Percentiles rank a stretch among this genome's conserved stretches.
Evolutionary conservation across 2,888 invertebrate species (phyloP).

Genomic region (Ectemnius lituratus): DNA sequence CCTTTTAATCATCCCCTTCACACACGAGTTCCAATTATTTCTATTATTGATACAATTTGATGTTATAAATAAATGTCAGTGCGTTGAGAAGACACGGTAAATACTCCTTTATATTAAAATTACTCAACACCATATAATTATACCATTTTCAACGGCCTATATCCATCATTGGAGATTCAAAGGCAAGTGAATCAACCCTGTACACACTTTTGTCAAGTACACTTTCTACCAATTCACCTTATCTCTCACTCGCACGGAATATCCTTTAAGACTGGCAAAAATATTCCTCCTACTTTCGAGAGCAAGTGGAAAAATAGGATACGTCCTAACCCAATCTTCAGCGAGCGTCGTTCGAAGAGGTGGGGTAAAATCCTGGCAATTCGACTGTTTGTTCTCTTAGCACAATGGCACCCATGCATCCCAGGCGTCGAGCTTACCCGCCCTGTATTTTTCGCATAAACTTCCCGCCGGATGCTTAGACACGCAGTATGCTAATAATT

Average conservation of each 20-base stretch:
- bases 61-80: no score
- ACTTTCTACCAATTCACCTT: no score
- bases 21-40: no score
- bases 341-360: not conserved
- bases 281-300: slow-evolving; percentile 10
- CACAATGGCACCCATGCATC: slow-evolving; percentile 31
- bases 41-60: no score
- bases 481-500: slow-evolving; percentile 72
- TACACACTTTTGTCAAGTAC: no score
- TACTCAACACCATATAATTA: no score
- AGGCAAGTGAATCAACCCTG: no score
- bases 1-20: no score
- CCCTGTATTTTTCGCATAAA: slow-evolving; percentile 62
- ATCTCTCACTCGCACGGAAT: not conserved
- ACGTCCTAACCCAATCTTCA: slow-evolving; percentile 21
- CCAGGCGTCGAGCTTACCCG: slow-evolving; percentile 6
- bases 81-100: no score
- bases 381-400: slow-evolving; percentile 59
- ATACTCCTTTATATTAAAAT: no score
- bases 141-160: no score
- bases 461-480: slow-evolving; percentile 69
- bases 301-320: slow-evolving; percentile 58
- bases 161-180: no score
- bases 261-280: slow-evolving; percentile 20
- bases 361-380: slow-evolving; percentile 39